Evolutionary conservation across 2,888 invertebrate genomes (phyloP), one percentile per base, ranked within the genome.

Genomic region (Laothoe populi): DNA sequence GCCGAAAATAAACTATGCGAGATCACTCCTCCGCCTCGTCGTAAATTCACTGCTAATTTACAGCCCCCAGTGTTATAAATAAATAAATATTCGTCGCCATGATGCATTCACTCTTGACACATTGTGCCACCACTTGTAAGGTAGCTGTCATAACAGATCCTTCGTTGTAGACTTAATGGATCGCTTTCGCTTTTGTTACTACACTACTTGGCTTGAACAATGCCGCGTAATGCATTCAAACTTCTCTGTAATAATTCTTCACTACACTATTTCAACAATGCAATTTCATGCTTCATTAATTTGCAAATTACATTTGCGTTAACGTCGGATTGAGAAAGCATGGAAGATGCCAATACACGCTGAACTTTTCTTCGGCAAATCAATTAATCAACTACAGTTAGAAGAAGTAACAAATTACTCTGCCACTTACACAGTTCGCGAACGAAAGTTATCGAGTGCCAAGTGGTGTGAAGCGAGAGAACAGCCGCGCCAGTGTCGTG

Each of bases 21-120:
- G 88, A 87, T 86, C 87, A 85, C 85, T 87, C 78, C 87, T 83
- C 83, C 81, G 82, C 75, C 76, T 75, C 82, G 85, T 83, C 86
- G 89, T 91, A 92, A 90, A 92, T 93, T 90, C 83, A 83, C 84
- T 82, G 88, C 87, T 93, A 93, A 93, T 93, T 92, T 93, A 93
- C 92, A 84, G 90, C 90, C 86, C 86, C 86, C 86, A 80, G 81
- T 86, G 86, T 86, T 90, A 90, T 91, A 90, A 89, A 90, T 91
- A 92, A 90, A 91, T 90, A 92, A 90, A 92, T 91, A 90, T 86
- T 83, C 82, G 79, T 83, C 83, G 82, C 81, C 77, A 77, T 53
- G 53, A 53, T 84, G 81, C 81, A 85, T 86, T 82, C 83, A 81
- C 77, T 78, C 77, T 53, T 86, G 90, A 88, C 89, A 89, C 81